Base-by-base conservation (phyloP, 2,113 vertebrate genomes). In the Xyrauchen texanus region DNA sequence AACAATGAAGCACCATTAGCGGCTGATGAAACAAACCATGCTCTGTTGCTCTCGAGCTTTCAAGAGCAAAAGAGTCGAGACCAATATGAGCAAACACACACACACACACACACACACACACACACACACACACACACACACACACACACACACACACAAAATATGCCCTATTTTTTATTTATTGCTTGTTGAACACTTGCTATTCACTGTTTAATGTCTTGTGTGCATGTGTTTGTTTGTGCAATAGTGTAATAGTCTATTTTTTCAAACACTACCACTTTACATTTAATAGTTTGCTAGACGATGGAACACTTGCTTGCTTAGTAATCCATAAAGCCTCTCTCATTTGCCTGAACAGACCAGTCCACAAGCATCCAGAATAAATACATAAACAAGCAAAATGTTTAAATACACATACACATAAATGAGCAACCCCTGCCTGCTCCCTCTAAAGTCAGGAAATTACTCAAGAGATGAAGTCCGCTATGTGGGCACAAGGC, bases 341-440 rank as follows among this genome's bases (percentile, higher is more conserved):
- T 58, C 64, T 69, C 55, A 76, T 68, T 52, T 13, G 67, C 58
- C 61, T 76, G 68, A 81, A 73, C 72, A 55, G 72, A 34, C 58
- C 15, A 15, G 55, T 45, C 71, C 72, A 66, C 67, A 63, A 71
- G 73, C n/a, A 46, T 34, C 67, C 47, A 69, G 67, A 51, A 68
- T 76, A 79, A 78, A 77, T 75, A 80, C 79, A 80, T 79, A 86
- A 83, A 85, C 83, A 85, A 83, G 76, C 62, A 68, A 77, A 66
- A 73, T 51, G 11, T 82, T 80, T 80, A 85, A 82, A 85, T 65
- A 80, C 66, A 82, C 67, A 68, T 60, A 70, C 47, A 57, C 81
- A 80, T 85, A 82, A 57, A 72, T 70, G 73, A 80, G 76, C 55
- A 62, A 34, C 63, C 78, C 61, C 62, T 77, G 68, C 71, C 52